phyloP scores from a whole-genome alignment of 2,888 invertebrate genomes.

The Pheosia tremula region DNA sequence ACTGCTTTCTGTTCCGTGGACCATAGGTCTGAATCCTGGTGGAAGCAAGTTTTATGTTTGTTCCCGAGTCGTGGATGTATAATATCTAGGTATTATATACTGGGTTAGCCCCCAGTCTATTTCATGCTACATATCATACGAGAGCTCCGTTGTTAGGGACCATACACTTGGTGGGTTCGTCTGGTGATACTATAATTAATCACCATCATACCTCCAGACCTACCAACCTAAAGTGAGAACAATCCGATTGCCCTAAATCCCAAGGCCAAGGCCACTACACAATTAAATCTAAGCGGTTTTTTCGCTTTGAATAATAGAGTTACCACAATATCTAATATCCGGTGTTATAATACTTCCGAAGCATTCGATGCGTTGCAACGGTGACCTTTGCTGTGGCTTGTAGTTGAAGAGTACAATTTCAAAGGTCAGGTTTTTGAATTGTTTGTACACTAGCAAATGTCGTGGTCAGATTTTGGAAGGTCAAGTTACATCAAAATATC shows the following conservation, averaged over 20 bases:
- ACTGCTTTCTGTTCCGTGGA: no score
- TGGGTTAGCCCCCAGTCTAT: no score
- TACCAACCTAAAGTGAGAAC: neutral
- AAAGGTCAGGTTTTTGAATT: constrained; percentile 1
- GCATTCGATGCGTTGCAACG: neutral
- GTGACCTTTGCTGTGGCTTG: neutral
- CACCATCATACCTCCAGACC: neutral
- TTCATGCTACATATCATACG: no score
- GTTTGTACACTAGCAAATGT: neutral
- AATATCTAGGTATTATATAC: no score
- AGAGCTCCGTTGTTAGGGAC: no score
- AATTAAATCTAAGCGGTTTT: neutral
- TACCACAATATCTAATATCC: neutral
- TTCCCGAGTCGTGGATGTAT: no score
- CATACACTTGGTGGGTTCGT: no score
- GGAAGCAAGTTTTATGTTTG: no score
- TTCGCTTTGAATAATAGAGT: neutral
- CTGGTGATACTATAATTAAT: no score
- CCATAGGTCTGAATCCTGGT: no score
- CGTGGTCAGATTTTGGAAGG: neutral
- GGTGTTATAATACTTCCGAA: constrained; percentile 3
- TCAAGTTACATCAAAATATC: neutral
- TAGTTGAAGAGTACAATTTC: neutral
- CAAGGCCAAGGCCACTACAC: constrained; percentile 1
- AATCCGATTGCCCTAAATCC: neutral